phyloP scores from a whole-genome alignment of 2,113 vertebrate genomes.

The Notarius lentiginosus region DNA sequence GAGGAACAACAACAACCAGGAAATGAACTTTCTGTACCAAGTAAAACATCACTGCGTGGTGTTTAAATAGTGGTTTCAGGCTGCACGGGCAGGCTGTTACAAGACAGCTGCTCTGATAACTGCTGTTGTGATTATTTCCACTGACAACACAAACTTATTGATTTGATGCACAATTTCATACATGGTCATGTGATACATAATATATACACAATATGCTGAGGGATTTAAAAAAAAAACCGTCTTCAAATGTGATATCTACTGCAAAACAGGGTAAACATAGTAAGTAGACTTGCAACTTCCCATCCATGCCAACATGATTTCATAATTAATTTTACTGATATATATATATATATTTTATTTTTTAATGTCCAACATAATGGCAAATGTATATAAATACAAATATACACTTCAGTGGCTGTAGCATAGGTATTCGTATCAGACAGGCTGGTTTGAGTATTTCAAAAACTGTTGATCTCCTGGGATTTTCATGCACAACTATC shows the following conservation, averaged over 20 bases:
- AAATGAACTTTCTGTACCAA: conserved; percentile 1
- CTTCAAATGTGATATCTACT: neutral
- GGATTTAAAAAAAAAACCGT: neutral
- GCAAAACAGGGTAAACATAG: neutral
- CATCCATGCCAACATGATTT: neutral
- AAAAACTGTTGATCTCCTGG: neutral
- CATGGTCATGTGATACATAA: neutral
- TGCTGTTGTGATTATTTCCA: neutral
- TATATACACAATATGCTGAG: too few species aligned
- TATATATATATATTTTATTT: neutral
- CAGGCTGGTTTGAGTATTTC: neutral
- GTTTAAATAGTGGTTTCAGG: neutral
- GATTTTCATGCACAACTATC: neutral
- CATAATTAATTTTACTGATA: neutral
- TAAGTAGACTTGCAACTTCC: neutral
- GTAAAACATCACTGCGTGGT: too few species aligned
- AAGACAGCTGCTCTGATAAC: neutral
- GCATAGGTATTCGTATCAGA: neutral
- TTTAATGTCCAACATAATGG: neutral
- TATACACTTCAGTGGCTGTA: neutral
- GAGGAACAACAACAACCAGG: neutral
- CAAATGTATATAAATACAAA: too few species aligned
- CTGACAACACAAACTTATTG: neutral
- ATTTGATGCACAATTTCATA: neutral
- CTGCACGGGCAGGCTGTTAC: neutral